phyloP scores from a whole-genome alignment of 1,140 invertebrate species.

The Drosophila nasuta region DNA sequence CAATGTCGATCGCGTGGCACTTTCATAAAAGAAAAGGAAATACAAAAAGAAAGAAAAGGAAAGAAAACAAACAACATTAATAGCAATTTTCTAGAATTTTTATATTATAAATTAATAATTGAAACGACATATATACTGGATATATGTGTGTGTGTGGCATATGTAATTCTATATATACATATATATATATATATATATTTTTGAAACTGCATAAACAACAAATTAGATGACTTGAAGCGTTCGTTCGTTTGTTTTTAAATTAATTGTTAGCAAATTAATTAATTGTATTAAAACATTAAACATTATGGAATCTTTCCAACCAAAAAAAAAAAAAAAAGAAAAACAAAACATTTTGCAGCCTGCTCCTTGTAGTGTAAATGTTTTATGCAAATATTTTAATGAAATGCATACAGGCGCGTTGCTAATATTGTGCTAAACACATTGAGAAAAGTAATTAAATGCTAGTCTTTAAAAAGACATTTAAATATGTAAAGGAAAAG shows the following conservation, averaged over 20 bases:
- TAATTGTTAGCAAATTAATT: conserved; percentile 48
- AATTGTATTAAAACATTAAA: conserved; percentile 61
- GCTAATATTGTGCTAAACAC: conserved; percentile 68
- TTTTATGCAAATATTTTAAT: conserved; percentile 71
- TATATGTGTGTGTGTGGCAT: conserved; percentile 22
- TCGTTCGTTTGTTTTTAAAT: conserved; percentile 56
- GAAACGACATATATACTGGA: conserved; percentile 34
- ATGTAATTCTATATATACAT: conserved; percentile 60
- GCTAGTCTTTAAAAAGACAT: conserved; percentile 73
- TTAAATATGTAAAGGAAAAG: conserved; percentile 54
- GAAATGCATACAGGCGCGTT: conserved; percentile 37
- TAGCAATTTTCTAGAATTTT: conserved; percentile 84
- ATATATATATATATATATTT: conserved; percentile 62
- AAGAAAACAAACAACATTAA: conserved; percentile 54
- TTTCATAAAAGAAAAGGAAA: conserved; percentile 41
- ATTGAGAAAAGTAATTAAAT: conserved; percentile 68
- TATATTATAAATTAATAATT: conserved; percentile 62
- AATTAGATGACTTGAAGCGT: conserved; percentile 64
- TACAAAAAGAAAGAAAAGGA: conserved; percentile 5
- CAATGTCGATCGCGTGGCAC: conserved; percentile 61
- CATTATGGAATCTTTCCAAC: conserved; percentile 56
- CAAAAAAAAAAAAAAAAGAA: conserved; percentile 35
- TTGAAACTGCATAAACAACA: conserved; percentile 64
- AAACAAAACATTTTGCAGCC: conserved; percentile 50
- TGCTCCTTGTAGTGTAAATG: conserved; percentile 70